phyloP scores from a whole-genome alignment of 2,113 vertebrate genomes.

The Trichomycterus rosablanca region DNA sequence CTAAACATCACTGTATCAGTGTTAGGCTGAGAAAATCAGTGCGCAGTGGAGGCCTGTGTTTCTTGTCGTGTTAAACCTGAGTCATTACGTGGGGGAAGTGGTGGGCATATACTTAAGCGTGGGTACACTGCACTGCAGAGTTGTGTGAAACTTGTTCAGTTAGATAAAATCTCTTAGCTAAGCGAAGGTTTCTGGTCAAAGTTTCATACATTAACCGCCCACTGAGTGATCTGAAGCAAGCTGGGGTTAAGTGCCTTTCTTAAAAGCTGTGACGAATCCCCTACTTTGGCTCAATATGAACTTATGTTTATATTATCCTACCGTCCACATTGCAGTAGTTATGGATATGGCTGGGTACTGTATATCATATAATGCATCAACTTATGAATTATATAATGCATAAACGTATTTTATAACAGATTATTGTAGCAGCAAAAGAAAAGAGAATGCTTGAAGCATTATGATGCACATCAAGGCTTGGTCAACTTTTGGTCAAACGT shows the following conservation, averaged over 20 bases:
- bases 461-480: too few species aligned
- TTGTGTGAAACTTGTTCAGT: neutral
- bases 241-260: neutral
- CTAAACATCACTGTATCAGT: constrained; percentile 23
- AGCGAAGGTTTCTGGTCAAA: neutral
- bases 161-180: neutral
- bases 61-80: neutral
- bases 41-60: neutral
- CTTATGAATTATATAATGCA: too few species aligned
- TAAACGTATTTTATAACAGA: too few species aligned
- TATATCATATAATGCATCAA: neutral
- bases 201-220: neutral
- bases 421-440: too few species aligned
- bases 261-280: constrained; percentile 6
- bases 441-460: too few species aligned
- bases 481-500: too few species aligned
- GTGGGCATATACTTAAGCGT: neutral
- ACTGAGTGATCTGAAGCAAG: neutral
- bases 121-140: constrained; percentile 1
- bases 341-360: neutral
- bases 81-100: constrained; percentile 23
- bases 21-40: constrained; percentile 8
- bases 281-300: neutral
- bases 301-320: neutral
- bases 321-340: neutral